These are phyloP conservation scores for Bombylius discolor DNA, from an alignment of 2,888 invertebrate genomes.

Conservation along the genomic window DNA sequence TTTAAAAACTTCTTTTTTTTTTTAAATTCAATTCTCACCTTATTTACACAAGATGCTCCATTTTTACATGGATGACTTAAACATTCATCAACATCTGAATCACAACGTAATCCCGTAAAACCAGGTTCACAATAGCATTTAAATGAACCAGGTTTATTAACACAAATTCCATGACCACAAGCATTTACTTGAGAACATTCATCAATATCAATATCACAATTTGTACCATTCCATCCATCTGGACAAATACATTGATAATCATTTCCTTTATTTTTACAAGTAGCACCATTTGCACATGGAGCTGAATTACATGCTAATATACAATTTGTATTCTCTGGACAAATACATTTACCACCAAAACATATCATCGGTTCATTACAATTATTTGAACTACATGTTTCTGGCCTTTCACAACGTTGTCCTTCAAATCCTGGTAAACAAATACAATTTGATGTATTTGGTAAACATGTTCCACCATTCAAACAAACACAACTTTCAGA, in stretches of 20 bases:
- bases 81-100: constrained; percentile 78
- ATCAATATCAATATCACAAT: constrained; percentile 55
- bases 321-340: constrained; percentile 35
- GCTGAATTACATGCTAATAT: constrained; percentile 42
- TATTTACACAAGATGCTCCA: constrained; percentile 67
- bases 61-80: constrained; percentile 72
- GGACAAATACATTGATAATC: constrained; percentile 47
- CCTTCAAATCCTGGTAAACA: constrained; percentile 32
- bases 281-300: constrained; percentile 53
- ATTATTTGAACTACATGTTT: constrained; percentile 27
- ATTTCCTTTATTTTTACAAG: constrained; percentile 46
- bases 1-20: not conserved
- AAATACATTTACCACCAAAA: constrained; percentile 31
- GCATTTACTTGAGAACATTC: constrained; percentile 53
- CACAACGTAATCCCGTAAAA: constrained; percentile 71
- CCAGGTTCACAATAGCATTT: constrained; percentile 82
- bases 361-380: constrained; percentile 35
- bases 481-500: constrained; percentile 29
- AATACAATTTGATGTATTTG: constrained; percentile 32
- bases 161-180: constrained; percentile 72
- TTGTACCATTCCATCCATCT: constrained; percentile 44
- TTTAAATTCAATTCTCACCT: constrained; percentile 27
- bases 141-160: constrained; percentile 62
- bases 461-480: constrained; percentile 34
- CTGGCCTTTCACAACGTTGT: constrained; percentile 30